A percentile compares a stretch with the other conserved stretches of the same genome.
These are phyloP conservation scores for Umimayanthus kanabou DNA, from an alignment of 92 coral and sea anemone genomes.

Conservation along the genomic window DNA sequence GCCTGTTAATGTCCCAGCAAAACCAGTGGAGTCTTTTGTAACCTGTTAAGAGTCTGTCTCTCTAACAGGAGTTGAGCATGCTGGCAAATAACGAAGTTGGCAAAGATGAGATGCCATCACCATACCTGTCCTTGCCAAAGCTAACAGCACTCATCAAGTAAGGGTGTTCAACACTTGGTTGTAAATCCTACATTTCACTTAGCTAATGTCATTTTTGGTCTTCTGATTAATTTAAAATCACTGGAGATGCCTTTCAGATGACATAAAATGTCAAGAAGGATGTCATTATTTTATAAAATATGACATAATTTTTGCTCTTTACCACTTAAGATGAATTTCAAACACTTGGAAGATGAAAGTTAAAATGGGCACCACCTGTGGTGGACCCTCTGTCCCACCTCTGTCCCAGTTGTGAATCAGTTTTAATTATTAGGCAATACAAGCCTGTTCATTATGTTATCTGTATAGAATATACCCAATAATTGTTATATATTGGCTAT, in stretches of 20 bases:
- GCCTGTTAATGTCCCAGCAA: not conserved
- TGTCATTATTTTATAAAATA: no score
- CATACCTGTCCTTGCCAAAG: conserved; percentile 92
- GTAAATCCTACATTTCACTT: not conserved
- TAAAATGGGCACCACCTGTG: no score
- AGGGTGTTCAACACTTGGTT: not conserved
- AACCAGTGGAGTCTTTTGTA: not conserved
- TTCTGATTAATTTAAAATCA: not conserved
- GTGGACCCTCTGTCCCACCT: no score
- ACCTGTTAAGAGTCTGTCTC: not conserved
- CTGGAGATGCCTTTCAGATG: not conserved
- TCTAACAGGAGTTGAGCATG: conserved; percentile 81
- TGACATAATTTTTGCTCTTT: not conserved
- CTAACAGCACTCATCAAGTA: conserved; percentile 95
- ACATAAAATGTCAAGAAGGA: not conserved
- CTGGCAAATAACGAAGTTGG: conserved; percentile 71
- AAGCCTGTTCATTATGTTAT: no score
- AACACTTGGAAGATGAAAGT: no score
- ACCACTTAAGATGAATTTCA: no score
- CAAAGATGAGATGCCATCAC: conserved; percentile 80
- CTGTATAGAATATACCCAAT: no score
- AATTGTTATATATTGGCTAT: no score
- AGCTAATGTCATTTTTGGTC: not conserved
- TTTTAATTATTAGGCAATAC: no score
- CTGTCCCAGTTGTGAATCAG: no score